These are phyloP conservation scores for Sphenodon punctatus DNA, from an alignment of 2,797 vertebrate species.

Conservation along the genomic window DNA sequence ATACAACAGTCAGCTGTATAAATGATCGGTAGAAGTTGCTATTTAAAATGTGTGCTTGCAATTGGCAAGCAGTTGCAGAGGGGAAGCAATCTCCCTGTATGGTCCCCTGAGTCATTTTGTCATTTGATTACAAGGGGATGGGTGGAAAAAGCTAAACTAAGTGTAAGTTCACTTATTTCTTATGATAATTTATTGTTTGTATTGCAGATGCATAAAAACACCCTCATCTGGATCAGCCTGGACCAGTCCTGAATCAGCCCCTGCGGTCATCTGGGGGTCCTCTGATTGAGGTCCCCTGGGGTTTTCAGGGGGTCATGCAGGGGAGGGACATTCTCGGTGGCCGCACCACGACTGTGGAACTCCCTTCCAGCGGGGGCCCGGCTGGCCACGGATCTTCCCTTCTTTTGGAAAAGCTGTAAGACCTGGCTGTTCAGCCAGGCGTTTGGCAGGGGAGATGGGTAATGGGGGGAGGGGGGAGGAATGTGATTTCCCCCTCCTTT, in stretches of 20 bases:
- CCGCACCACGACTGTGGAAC: too few relatives aligned
- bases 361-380: too few relatives aligned
- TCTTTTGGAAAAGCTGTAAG: too few relatives aligned
- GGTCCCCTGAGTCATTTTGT: slow-evolving; percentile 49
- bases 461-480: too few relatives aligned
- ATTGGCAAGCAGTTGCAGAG: not conserved
- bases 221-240: not conserved
- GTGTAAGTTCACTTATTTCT: slow-evolving; percentile 30
- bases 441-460: too few relatives aligned
- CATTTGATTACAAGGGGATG: slow-evolving; percentile 47
- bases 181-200: slow-evolving; percentile 6
- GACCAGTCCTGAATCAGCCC: too few relatives aligned
- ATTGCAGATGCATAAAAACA: slow-evolving; percentile 1
- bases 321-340: not conserved
- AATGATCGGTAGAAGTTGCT: slow-evolving; percentile 50
- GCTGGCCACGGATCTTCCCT: too few relatives aligned
- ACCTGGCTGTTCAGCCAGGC: too few relatives aligned
- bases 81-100: slow-evolving; percentile 56
- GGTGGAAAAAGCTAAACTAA: not conserved
- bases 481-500: too few relatives aligned
- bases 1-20: slow-evolving; percentile 50
- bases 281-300: too few relatives aligned
- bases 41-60: slow-evolving; percentile 50
- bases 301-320: not conserved
- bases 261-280: too few relatives aligned